Evolutionary conservation across 2,888 invertebrate species (phyloP).

Genomic region (Chymomyza procnemis): DNA sequence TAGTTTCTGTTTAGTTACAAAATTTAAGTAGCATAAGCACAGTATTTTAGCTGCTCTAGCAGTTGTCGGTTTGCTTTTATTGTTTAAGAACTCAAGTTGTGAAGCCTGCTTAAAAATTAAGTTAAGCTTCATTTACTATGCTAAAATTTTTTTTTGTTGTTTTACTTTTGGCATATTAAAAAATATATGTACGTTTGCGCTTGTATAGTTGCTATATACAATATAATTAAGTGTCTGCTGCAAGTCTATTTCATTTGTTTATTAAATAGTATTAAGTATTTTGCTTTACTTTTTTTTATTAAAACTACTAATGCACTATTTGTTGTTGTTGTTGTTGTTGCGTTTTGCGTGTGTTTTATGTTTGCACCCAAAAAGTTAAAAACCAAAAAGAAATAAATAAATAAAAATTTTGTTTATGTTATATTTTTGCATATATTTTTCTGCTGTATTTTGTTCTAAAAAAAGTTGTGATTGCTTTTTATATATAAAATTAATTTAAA

Average conservation of each 20-base stretch:
- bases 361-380: constrained; percentile 4
- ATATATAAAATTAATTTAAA: constrained; percentile 48
- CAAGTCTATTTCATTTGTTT: constrained; percentile 40
- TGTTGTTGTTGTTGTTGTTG: constrained; percentile 57
- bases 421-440: constrained; percentile 37
- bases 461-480: constrained; percentile 56
- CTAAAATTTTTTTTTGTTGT: constrained; percentile 28
- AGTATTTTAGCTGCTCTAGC: background rate
- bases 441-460: constrained; percentile 53
- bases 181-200: constrained; percentile 49
- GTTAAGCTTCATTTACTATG: constrained; percentile 42
- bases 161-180: constrained; percentile 55
- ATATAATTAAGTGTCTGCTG: constrained; percentile 33
- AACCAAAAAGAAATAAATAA: constrained; percentile 21
- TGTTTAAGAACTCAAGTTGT: background rate
- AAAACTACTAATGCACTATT: constrained; percentile 68
- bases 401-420: constrained; percentile 42
- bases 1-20: too few relatives aligned
- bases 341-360: background rate
- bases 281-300: constrained; percentile 33
- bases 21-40: background rate
- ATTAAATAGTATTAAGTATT: constrained; percentile 25
- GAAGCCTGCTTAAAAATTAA: constrained; percentile 42
- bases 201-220: constrained; percentile 7
- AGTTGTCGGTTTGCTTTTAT: background rate